phyloP scores from a whole-genome alignment of 2,888 invertebrate species.

The Ochropleura leucogaster region DNA sequence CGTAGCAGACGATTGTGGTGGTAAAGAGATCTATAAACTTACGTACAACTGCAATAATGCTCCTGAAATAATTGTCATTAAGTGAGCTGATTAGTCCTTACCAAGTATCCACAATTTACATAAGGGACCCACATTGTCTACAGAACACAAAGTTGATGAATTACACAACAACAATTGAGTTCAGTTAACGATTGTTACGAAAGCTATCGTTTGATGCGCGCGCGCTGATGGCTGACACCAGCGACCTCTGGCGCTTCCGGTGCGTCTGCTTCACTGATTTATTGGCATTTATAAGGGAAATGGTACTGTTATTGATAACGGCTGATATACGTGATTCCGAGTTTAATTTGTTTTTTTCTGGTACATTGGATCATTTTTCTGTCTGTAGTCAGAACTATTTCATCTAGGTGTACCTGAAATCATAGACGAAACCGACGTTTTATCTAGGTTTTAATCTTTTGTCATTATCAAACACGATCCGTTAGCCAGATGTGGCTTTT shows the following conservation, averaged over 20 bases:
- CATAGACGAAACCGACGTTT: not conserved
- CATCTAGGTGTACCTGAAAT: not conserved
- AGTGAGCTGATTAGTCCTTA: not conserved
- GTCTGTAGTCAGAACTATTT: not conserved
- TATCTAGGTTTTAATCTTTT: slow-evolving; percentile 28
- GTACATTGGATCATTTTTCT: not conserved
- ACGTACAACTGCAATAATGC: not conserved
- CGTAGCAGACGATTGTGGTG: not conserved
- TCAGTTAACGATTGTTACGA: slow-evolving; percentile 58
- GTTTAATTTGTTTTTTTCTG: slow-evolving; percentile 10
- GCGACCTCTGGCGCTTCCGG: slow-evolving; percentile 76
- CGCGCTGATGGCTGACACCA: slow-evolving; percentile 73
- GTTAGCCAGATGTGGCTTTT: slow-evolving; percentile 38
- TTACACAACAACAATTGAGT: slow-evolving; percentile 57
- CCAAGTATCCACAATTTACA: not conserved
- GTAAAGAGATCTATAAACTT: not conserved
- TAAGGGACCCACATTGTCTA: slow-evolving; percentile 31
- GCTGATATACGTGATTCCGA: slow-evolving; percentile 41
- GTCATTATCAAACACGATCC: slow-evolving; percentile 22
- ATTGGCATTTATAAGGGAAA: slow-evolving; percentile 67
- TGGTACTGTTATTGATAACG: slow-evolving; percentile 65
- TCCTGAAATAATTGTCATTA: not conserved
- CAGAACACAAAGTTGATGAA: slow-evolving; percentile 35
- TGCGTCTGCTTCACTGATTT: slow-evolving; percentile 69
- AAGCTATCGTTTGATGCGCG: slow-evolving; percentile 69